phyloP scores from a whole-genome alignment of 2,888 invertebrate species.

The Hypercompe scribonia region DNA sequence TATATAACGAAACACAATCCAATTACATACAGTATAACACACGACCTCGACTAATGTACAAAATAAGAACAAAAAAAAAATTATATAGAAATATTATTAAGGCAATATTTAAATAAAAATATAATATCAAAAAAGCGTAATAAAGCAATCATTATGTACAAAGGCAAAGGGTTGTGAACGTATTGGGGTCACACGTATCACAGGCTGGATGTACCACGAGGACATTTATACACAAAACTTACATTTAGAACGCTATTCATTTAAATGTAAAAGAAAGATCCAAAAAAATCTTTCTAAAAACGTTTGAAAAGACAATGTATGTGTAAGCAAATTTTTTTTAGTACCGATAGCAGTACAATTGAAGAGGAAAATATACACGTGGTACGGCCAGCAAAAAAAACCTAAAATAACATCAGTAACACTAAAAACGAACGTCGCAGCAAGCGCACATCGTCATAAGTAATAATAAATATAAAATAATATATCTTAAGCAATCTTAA shows the following conservation, averaged over 20 bases:
- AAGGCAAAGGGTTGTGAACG: slow-evolving; percentile 50
- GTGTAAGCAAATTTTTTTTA: neutral
- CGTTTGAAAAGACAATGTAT: neutral
- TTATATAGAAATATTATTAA: slow-evolving; percentile 63
- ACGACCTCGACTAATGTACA: slow-evolving; percentile 54
- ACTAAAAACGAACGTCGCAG: slow-evolving; percentile 65
- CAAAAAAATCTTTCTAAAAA: neutral
- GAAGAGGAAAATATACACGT: slow-evolving; percentile 21
- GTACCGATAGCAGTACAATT: neutral
- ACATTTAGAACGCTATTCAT: neutral
- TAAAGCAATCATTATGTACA: slow-evolving; percentile 83
- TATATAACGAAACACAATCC: slow-evolving; percentile 29
- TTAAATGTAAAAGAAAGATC: neutral
- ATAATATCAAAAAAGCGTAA: slow-evolving; percentile 82
- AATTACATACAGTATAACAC: slow-evolving; percentile 37
- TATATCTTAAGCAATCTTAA: slow-evolving; percentile 85
- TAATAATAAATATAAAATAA: slow-evolving; percentile 83
- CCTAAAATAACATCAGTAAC: slow-evolving; percentile 61
- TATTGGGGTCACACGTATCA: slow-evolving; percentile 23
- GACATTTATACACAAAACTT: slow-evolving; percentile 2
- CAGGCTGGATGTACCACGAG: slow-evolving; percentile 9
- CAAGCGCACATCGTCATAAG: slow-evolving; percentile 61
- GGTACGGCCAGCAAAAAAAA: slow-evolving; percentile 32
- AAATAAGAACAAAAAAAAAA: slow-evolving; percentile 61
- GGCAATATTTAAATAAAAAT: slow-evolving; percentile 64